phyloP scores from a whole-genome alignment of 1,140 invertebrate genomes.

The Zaprionus nigranus region DNA sequence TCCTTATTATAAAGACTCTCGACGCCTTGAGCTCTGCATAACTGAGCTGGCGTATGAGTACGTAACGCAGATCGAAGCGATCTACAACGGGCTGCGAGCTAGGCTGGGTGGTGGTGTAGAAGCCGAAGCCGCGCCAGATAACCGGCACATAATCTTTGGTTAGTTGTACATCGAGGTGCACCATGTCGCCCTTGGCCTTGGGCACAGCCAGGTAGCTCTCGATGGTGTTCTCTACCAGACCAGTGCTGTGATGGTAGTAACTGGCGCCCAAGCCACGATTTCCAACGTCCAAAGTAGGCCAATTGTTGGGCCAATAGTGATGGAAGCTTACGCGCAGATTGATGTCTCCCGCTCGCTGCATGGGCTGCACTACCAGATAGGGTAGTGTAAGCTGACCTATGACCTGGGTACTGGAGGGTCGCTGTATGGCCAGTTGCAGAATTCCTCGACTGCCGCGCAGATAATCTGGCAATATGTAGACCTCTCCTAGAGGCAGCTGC shows the following conservation, averaged over 20 bases:
- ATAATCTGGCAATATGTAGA: conserved; percentile 87
- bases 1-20: conserved; percentile 84
- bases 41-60: conserved; percentile 95
- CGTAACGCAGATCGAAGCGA: conserved; percentile 91
- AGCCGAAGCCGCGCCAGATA: conserved; percentile 97
- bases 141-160: conserved; percentile 97
- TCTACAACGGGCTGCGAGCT: conserved; percentile 92
- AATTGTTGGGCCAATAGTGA: conserved; percentile 93
- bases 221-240: conserved; percentile 94
- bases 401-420: conserved; percentile 19
- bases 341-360: conserved; percentile 88
- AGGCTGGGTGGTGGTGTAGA: conserved; percentile 86
- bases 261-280: conserved; percentile 93
- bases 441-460: conserved; percentile 89
- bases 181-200: conserved; percentile 94
- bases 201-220: conserved; percentile 94
- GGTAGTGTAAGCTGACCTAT: conserved; percentile 85
- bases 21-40: conserved; percentile 93
- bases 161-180: conserved; percentile 97
- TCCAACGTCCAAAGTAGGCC: conserved; percentile 94
- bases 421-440: conserved; percentile 86
- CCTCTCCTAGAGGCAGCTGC: conserved; percentile 88
- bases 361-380: conserved; percentile 89
- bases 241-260: conserved; percentile 85
- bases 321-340: conserved; percentile 92